phyloP scores from a whole-genome alignment of 2,797 vertebrate genomes.

The Alectoris magna region DNA sequence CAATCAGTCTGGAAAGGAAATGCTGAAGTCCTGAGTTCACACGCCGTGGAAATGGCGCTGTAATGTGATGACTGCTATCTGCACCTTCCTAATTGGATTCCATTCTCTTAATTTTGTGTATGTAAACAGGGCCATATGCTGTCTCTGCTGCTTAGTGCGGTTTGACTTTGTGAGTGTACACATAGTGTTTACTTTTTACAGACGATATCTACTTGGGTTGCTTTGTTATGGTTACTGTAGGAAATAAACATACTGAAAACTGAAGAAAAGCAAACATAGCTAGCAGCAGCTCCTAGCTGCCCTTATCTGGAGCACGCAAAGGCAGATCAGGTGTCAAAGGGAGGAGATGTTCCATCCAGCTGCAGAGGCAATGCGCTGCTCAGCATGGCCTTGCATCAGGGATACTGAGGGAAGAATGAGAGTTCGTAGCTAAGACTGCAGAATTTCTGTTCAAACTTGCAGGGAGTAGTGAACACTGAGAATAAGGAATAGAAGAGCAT shows the following conservation, averaged over 20 bases:
- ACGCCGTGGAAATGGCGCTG: neutral
- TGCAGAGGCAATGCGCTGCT: rapidly evolving
- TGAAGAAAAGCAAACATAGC: neutral
- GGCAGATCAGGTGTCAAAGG: neutral
- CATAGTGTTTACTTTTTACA: neutral
- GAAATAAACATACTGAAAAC: neutral
- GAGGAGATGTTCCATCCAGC: neutral
- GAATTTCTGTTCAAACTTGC: neutral
- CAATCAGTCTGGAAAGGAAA: constrained; percentile 2
- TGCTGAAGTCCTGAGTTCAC: neutral
- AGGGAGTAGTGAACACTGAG: neutral
- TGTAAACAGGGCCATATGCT: constrained; percentile 34
- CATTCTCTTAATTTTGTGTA: constrained; percentile 28
- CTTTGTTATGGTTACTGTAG: neutral
- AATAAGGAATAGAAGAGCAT: neutral
- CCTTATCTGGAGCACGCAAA: neutral
- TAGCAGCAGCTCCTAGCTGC: neutral
- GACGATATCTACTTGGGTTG: neutral
- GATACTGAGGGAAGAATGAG: neutral
- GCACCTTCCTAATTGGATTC: constrained; percentile 51
- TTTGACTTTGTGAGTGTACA: neutral
- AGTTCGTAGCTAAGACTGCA: neutral
- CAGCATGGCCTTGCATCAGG: no score
- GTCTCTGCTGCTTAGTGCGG: neutral
- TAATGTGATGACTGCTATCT: constrained; percentile 27